phyloP scores from a whole-genome alignment of 92 coral and sea anemone genomes.

The Palythoa grandiflora region DNA sequence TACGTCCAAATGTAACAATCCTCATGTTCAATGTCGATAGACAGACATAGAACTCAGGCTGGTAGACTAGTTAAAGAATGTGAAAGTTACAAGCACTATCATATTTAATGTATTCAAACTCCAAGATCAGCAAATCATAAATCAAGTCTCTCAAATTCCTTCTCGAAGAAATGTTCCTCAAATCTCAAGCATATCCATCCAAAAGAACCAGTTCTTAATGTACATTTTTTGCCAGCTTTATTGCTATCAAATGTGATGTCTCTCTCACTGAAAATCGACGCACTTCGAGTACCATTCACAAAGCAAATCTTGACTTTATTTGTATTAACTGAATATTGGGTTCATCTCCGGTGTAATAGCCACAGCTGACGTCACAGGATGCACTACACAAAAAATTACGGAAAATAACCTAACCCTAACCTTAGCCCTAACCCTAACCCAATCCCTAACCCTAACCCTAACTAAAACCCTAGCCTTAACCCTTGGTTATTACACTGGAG shows the following conservation, averaged over 20 bases:
- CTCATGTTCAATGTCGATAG: too few relatives aligned
- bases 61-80: slow-evolving; percentile 40
- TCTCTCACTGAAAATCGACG: slow-evolving; percentile 17
- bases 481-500: too few relatives aligned
- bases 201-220: background rate
- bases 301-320: slow-evolving; percentile 8
- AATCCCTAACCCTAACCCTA: too few relatives aligned
- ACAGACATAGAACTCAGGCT: slow-evolving; percentile 33
- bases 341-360: too few relatives aligned
- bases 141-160: background rate
- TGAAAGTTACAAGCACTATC: slow-evolving; percentile 45
- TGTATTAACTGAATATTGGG: slow-evolving; percentile 23
- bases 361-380: too few relatives aligned
- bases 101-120: slow-evolving; percentile 15
- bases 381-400: too few relatives aligned
- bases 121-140: slow-evolving; percentile 16
- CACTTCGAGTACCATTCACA: background rate
- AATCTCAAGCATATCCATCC: slow-evolving; percentile 35
- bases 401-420: too few relatives aligned
- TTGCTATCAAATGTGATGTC: background rate
- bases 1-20: too few relatives aligned
- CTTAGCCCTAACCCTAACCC: too few relatives aligned
- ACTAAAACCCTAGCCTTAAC: too few relatives aligned
- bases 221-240: background rate
- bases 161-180: slow-evolving; percentile 26